Percentiles rank a stretch among this genome's conserved stretches.
phyloP scores from a whole-genome alignment of 2,888 invertebrate genomes.

The Apamea crenata region DNA sequence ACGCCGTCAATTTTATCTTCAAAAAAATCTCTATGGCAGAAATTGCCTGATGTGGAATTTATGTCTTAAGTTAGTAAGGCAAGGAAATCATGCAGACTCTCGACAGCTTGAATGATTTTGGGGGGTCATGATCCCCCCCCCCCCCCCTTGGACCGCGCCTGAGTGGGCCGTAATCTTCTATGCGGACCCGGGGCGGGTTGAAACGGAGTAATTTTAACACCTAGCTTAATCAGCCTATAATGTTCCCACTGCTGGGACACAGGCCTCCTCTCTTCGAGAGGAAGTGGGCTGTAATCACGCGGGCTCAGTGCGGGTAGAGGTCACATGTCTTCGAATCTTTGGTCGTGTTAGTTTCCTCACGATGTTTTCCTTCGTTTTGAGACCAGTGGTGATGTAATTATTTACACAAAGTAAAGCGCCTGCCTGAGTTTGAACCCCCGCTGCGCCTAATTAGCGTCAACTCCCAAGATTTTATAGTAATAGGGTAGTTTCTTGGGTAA shows the following conservation, averaged over 20 bases:
- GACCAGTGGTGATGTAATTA: background rate
- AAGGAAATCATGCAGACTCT: no score
- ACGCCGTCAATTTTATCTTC: background rate
- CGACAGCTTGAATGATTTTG: no score
- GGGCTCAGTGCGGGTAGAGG: background rate
- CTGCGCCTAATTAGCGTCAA: background rate
- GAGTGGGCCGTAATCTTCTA: background rate
- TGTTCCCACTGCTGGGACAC: background rate
- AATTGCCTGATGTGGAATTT: constrained; percentile 2
- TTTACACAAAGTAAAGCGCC: no score
- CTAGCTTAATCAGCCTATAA: no score
- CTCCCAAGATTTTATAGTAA: background rate
- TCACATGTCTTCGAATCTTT: background rate
- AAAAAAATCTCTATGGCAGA: constrained; percentile 14
- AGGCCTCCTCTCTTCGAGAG: no score
- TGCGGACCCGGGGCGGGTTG: background rate
- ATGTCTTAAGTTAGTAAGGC: no score
- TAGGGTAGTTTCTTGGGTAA: no score
- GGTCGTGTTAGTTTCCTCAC: background rate
- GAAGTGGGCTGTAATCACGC: no score
- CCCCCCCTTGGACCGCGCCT: no score
- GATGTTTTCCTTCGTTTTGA: background rate
- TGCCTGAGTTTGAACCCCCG: no score
- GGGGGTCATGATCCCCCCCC: no score
- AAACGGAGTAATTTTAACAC: background rate